Base-by-base conservation (phyloP, 2,888 invertebrate genomes). In the Germaria angustata region DNA sequence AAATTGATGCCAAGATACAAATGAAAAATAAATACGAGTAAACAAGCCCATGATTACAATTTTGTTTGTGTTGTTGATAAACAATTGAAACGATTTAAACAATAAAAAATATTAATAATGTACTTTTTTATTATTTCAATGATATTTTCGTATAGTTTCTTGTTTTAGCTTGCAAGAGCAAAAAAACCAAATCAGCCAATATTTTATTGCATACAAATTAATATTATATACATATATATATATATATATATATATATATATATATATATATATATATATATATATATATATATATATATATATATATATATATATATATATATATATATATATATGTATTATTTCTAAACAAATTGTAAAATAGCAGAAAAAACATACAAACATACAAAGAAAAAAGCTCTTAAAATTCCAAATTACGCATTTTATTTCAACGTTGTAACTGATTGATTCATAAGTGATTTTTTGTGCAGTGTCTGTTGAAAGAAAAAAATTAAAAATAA, bases 361-460 rank as follows among this genome's bases (percentile, higher is more conserved):
- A 20, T 34, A 20, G 39, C 3, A 36, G 15, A 28, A 8, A 49
- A 28, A 28, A 36, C 32, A 32, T 22, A 46, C 9, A 28, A 9
- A 53, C n/a, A 73, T 9, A n/a, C n/a, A n/a, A 28, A 4, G 24
- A 36, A n/a, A 44, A 77, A 44, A 24, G 7, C 24, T 1, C 20
- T 17, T 32, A 65, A 49, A 79, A 79, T 79, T 78, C 57, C 66
- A 57, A 79, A 72, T 57, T 41, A 72, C 65, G 79, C 72, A 79
- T 79, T 79, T 78, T 24, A 34, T 44, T 34, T 53, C 5, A 63
- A 65, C 1, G n/a, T n/a, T n/a, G 2, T 11, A 65, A 55, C 34
- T 53, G 32, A 17, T 17, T 5, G 9, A 28, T 17, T 46, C 11
- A 49, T 53, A 55, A 46, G 49, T 41, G 51, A 51, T 51, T 24